Conservation (phyloP, 2,797 vertebrate species). For the Spheniscus humboldti region DNA sequence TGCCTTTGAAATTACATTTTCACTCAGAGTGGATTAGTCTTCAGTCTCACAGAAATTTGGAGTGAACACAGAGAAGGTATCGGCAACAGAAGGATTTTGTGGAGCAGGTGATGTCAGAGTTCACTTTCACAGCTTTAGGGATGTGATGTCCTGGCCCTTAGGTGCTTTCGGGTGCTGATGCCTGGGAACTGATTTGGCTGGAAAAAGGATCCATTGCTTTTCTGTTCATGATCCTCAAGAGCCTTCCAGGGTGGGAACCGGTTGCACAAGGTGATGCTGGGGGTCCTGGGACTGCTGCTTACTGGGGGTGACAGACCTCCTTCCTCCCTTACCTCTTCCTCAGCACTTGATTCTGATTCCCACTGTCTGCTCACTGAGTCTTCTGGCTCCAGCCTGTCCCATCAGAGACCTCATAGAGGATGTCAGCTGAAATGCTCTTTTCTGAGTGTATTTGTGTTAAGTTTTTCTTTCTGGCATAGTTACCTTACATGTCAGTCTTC, state of each 20-base stretch:
- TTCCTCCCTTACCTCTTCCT: background rate
- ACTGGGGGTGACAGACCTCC: rapidly evolving
- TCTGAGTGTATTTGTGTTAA: too few relatives aligned
- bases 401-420: rapidly evolving
- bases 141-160: background rate
- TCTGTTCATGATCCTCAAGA: background rate
- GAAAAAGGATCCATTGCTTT: background rate
- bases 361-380: rapidly evolving
- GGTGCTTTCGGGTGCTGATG: background rate
- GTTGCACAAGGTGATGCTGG: background rate
- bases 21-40: background rate
- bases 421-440: background rate
- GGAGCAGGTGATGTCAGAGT: background rate
- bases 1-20: background rate
- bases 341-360: rapidly evolving
- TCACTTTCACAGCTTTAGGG: background rate
- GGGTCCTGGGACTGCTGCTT: background rate
- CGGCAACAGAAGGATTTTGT: background rate
- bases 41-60: background rate
- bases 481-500: background rate
- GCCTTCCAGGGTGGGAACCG: background rate
- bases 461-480: background rate
- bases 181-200: background rate
- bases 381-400: background rate
- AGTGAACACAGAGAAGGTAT: background rate